Base-by-base conservation (phyloP, 1,140 invertebrate species). In the Leptinotarsa undecemlineata region DNA sequence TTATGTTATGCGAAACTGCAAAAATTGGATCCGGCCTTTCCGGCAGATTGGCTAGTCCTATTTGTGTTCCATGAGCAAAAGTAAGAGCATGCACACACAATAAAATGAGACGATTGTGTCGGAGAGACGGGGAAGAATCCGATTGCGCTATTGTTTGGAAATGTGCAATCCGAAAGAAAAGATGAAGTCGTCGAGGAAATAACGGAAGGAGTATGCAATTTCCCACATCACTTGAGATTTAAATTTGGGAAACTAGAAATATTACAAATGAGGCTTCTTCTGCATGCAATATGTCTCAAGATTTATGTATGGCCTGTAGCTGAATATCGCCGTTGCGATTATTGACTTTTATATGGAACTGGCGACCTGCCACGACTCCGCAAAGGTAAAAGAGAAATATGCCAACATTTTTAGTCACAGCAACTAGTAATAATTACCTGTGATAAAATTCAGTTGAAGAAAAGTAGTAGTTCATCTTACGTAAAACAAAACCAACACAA, bases 1-100 rank as follows among this genome's bases (percentile, higher is more conserved):
- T 72, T 72, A 72, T 72, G 61, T 72, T 62, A 72, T 72, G 57
- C 62, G 71, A 72, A 62, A 72, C 71, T 72, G 57, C 71, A 64
- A 72, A 72, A 72, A 72, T 72, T 72, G 71, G 71, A 72, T 72
- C 20, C 51, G 61, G 71, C 71, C 60, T 63, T 64, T 72, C 71
- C 60, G 61, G 20, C 60, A 64, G 71, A 72, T 72, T 64, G 69
- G 69, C 48, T 61, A 48, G 60, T 72, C 71, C 11, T 72, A 64
- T 72, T 64, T 63, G 71, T 64, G 71, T 64, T 72, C 60, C 33
- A 72, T 64, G 62, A 72, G 71, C 71, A 64, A 63, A 64, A 72
- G 71, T 72, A 64, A 72, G 62, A 72, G 47, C 23, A 48, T 48
- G 60, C 23, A 63, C 23, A 63, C 23, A 72, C 57, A 63, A 72